Evolutionary conservation across 2,113 vertebrate species (phyloP).

Genomic region (Petaurus breviceps): DNA sequence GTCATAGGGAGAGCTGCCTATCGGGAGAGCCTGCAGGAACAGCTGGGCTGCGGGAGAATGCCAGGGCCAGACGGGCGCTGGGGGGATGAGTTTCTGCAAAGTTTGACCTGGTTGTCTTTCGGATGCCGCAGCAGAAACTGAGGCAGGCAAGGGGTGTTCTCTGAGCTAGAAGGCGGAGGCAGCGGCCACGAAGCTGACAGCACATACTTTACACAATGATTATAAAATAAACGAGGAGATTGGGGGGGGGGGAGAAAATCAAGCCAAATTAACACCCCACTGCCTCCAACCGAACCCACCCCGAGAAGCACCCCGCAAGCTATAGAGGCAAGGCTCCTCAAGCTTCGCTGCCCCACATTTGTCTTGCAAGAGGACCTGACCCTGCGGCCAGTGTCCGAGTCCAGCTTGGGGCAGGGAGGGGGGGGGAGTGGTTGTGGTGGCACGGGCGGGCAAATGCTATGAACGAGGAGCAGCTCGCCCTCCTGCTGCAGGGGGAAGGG

Average conservation of each 20-base stretch:
- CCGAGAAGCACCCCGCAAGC: slow-evolving; percentile 21
- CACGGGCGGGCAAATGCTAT: background rate
- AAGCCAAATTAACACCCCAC: slow-evolving; percentile 57
- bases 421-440: slow-evolving; percentile 26
- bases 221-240: slow-evolving; percentile 70
- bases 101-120: slow-evolving; percentile 88
- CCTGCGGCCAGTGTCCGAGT: background rate
- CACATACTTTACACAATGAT: slow-evolving; percentile 57
- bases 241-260: slow-evolving; percentile 56
- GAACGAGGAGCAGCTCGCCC: background rate
- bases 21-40: slow-evolving; percentile 44
- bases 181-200: slow-evolving; percentile 63
- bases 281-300: slow-evolving; percentile 39
- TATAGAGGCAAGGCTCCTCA: slow-evolving; percentile 18
- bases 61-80: slow-evolving; percentile 60
- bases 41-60: slow-evolving; percentile 58
- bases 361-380: slow-evolving; percentile 43
- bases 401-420: background rate
- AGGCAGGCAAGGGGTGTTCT: slow-evolving; percentile 53
- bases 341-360: slow-evolving; percentile 30
- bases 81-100: slow-evolving; percentile 80
- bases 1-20: slow-evolving; percentile 50
- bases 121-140: slow-evolving; percentile 73
- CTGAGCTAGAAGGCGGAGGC: slow-evolving; percentile 46
- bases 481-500: slow-evolving; percentile 35